These are phyloP conservation scores for Pseudeuparius sepicola DNA, from an alignment of 2,888 invertebrate species.

Conservation along the genomic window DNA sequence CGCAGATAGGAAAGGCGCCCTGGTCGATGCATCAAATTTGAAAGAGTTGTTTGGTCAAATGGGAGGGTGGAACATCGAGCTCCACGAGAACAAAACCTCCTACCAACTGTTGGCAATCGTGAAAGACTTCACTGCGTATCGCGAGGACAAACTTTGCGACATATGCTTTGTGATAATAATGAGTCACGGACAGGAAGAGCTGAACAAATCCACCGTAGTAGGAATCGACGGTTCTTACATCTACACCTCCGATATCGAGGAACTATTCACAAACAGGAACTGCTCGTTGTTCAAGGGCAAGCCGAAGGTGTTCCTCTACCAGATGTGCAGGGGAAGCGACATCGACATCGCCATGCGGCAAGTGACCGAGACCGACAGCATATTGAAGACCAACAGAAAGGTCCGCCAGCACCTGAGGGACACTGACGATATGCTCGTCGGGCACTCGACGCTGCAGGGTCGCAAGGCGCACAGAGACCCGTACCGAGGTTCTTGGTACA, in stretches of 20 bases:
- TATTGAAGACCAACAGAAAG: slow-evolving; percentile 4
- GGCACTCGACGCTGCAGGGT: slow-evolving; percentile 50
- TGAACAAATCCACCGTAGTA: slow-evolving; percentile 43
- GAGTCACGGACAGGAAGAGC: slow-evolving; percentile 50
- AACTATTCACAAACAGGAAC: slow-evolving; percentile 46
- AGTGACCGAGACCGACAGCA: slow-evolving; percentile 24
- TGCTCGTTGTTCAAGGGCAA: slow-evolving; percentile 47
- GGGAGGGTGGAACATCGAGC: slow-evolving; percentile 26
- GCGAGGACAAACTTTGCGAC: slow-evolving; percentile 42
- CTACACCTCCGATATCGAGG: slow-evolving; percentile 44
- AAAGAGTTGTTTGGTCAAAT: slow-evolving; percentile 51
- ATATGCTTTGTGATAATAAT: slow-evolving; percentile 56
- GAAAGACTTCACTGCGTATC: slow-evolving; percentile 36
- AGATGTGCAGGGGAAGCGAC: slow-evolving; percentile 46
- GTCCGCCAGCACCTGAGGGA: slow-evolving; percentile 26
- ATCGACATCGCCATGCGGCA: slow-evolving; percentile 30
- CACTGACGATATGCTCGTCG: slow-evolving; percentile 49
- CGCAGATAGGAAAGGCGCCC: slow-evolving; percentile 44
- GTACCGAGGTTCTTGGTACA: slow-evolving; percentile 57
- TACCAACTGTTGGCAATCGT: slow-evolving; percentile 40
- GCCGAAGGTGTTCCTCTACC: slow-evolving; percentile 64
- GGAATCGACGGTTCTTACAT: slow-evolving; percentile 47
- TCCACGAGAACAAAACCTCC: slow-evolving; percentile 17
- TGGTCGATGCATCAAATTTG: slow-evolving; percentile 47
- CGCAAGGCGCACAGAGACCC: slow-evolving; percentile 51